phyloP scores from a whole-genome alignment of 2,113 vertebrate species.

The Ophiodon elongatus region DNA sequence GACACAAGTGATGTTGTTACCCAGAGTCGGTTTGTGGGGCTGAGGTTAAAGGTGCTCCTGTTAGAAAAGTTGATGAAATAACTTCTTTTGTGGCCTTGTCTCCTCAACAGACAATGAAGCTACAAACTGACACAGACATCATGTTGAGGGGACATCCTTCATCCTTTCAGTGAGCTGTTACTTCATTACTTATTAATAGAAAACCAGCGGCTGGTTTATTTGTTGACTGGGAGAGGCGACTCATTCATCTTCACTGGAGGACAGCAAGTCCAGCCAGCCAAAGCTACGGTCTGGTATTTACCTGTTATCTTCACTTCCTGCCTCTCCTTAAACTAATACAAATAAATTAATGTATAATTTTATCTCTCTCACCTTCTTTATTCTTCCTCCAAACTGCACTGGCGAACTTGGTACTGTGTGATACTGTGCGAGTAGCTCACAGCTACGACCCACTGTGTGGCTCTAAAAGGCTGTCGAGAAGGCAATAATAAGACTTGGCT shows the following conservation, averaged over 20 bases:
- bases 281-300: slow-evolving; percentile 14
- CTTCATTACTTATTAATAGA: slow-evolving; percentile 36
- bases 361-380: background rate
- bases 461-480: background rate
- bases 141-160: background rate
- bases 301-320: slow-evolving; percentile 8
- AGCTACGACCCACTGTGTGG: background rate
- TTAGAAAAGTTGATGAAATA: slow-evolving; percentile 19
- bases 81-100: slow-evolving; percentile 34
- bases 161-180: slow-evolving; percentile 8
- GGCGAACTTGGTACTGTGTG: background rate
- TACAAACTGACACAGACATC: background rate
- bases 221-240: slow-evolving; percentile 30
- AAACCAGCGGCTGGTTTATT: slow-evolving; percentile 45
- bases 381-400: background rate
- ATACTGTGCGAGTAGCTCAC: too few relatives aligned
- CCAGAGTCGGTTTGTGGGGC: background rate
- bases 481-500: slow-evolving; percentile 17
- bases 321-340: background rate
- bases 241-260: slow-evolving; percentile 34
- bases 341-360: background rate
- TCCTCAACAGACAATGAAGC: slow-evolving; percentile 16
- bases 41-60: slow-evolving; percentile 38
- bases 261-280: background rate
- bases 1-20: background rate